phyloP scores from a whole-genome alignment of 2,888 invertebrate species.

The Cremastinae sp. region DNA sequence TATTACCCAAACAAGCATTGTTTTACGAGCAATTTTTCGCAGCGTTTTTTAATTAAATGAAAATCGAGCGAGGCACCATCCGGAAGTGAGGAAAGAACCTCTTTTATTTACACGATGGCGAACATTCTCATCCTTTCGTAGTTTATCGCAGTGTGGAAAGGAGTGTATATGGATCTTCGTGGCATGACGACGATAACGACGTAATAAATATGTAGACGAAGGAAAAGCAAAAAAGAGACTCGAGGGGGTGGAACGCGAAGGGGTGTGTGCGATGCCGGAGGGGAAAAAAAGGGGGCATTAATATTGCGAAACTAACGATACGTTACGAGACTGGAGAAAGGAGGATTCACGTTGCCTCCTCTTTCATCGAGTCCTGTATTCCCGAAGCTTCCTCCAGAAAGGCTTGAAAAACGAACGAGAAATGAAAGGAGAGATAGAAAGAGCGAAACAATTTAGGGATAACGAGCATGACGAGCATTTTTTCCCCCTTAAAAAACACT shows the following conservation, averaged over 20 bases:
- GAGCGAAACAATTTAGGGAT: constrained; percentile 31
- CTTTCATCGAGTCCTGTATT: constrained; percentile 10
- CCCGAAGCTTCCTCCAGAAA: background rate
- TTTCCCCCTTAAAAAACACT: no score
- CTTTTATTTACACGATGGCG: no score
- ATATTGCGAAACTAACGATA: constrained; percentile 53
- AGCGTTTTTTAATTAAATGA: no score
- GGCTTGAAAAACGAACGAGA: constrained; percentile 5
- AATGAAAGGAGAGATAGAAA: constrained; percentile 9
- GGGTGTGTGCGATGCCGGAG: constrained; percentile 6
- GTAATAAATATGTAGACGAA: constrained; percentile 59
- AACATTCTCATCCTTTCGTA: no score
- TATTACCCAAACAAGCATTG: no score
- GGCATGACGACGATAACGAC: constrained; percentile 54
- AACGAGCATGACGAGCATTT: constrained; percentile 56
- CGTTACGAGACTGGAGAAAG: constrained; percentile 39
- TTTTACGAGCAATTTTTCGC: no score
- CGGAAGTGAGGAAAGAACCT: no score
- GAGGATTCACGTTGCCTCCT: constrained; percentile 15
- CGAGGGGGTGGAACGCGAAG: no score
- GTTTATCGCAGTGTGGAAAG: background rate
- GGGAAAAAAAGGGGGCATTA: constrained; percentile 34
- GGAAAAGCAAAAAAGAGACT: constrained; percentile 15
- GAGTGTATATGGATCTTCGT: constrained; percentile 13
- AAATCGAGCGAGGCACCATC: no score